phyloP scores from a whole-genome alignment of 2,888 invertebrate species.

The Drosophila yooni region DNA sequence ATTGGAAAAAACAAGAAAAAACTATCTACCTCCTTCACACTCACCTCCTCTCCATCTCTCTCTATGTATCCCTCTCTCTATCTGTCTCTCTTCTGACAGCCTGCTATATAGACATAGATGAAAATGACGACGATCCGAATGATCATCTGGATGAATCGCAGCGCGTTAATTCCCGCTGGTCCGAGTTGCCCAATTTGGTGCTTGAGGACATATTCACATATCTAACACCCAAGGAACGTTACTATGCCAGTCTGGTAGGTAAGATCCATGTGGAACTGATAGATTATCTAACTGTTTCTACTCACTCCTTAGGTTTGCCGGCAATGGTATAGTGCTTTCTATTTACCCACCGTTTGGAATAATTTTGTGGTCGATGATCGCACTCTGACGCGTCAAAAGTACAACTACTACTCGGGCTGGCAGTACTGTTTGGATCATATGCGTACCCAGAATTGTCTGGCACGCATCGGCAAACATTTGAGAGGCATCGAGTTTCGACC shows the following conservation, averaged over 20 bases:
- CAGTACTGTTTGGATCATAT: constrained; percentile 90
- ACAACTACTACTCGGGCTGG: constrained; percentile 93
- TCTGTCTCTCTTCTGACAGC: constrained; percentile 76
- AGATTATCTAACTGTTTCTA: neutral
- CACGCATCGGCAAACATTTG: constrained; percentile 89
- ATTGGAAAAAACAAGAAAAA: neutral
- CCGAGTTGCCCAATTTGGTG: constrained; percentile 89
- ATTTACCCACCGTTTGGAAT: constrained; percentile 91
- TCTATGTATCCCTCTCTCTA: neutral
- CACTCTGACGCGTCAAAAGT: constrained; percentile 90
- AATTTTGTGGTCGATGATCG: constrained; percentile 90
- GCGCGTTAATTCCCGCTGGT: constrained; percentile 87
- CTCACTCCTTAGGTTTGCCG: constrained; percentile 81
- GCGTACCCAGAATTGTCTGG: constrained; percentile 89
- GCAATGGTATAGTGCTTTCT: constrained; percentile 89
- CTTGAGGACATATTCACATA: constrained; percentile 90
- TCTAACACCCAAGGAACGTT: constrained; percentile 89
- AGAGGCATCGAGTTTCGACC: constrained; percentile 89
- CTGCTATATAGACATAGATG: constrained; percentile 86
- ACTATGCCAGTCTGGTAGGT: constrained; percentile 90
- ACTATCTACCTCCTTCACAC: neutral
- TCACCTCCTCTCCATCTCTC: neutral
- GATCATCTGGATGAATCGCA: constrained; percentile 73
- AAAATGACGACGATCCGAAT: constrained; percentile 80
- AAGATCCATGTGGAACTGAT: neutral